Base-by-base conservation (phyloP, 2,113 vertebrate species). In the Halichoeres trimaculatus region DNA sequence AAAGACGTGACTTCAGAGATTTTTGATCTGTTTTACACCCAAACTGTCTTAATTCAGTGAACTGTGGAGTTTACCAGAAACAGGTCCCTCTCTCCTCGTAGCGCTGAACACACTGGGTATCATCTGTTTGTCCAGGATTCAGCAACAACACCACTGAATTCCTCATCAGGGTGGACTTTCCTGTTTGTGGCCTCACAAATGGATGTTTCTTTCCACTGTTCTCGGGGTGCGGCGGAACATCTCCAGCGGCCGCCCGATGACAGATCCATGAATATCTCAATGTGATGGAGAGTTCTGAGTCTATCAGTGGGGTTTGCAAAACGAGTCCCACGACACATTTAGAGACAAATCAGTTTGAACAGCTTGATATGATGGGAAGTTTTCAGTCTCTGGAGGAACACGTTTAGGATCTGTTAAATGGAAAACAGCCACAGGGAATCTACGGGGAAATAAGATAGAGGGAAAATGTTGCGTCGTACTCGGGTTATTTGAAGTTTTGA, bases 21-120 rank as follows among this genome's bases (percentile, higher is more conserved):
- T 19, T 45, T 1, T 16, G 4, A 0, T 0, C 38, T 20, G 17
- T 66, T 73, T 74, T 43, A 78, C 66, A 75, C 58, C 71, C 75
- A 54, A 36, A 45, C 10, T 66, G 70, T 70, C 67, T 1, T 3
- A 3, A 26, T 9, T 34, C 63, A 66, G 24, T 2, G 19, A 8
- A 65, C 26, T 43, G 35, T 55, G 41, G 51, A 11, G 14, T 70
- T 81, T 78, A 77, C 55, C 69, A 70, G 74, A 62, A 66, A 17
- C 0, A 4, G 3, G 19, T 53, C 74, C 41, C 69, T 10, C 30
- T 57, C 22, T 66, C 23, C 24, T 1, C 17, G 10, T 0, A 12
- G 12, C 53, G 14, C 30, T 52, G 23, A 47, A 36, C 10, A 57
- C 40, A 10, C 45, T 2, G 76, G n/a, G 38, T 30, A 2, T 68